Percentiles rank a stretch among this genome's conserved stretches.
Conservation (phyloP, 1,140 invertebrate genomes). For the Saccostrea echinata region DNA sequence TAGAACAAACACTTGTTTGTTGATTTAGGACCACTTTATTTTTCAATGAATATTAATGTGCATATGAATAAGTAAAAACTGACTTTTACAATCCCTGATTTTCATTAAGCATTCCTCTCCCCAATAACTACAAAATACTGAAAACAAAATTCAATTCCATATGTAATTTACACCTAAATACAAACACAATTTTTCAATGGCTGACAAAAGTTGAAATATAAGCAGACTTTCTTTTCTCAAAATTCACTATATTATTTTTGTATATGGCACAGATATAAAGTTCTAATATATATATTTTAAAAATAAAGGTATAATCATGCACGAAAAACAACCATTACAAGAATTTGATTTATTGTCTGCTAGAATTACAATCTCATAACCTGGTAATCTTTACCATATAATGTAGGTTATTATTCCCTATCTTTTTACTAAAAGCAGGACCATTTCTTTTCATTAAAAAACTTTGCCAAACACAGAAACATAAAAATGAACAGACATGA, state of each 20-base stretch:
- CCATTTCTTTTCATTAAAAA: background rate
- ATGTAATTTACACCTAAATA: background rate
- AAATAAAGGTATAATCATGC: background rate
- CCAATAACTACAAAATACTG: background rate
- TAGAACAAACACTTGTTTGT: background rate
- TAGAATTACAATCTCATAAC: background rate
- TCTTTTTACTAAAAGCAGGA: background rate
- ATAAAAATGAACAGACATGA: background rate
- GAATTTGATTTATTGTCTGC: background rate
- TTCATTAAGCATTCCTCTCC: background rate
- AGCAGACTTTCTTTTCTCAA: background rate
- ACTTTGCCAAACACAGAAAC: background rate
- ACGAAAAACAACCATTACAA: background rate
- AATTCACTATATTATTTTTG: background rate
- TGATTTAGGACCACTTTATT: background rate
- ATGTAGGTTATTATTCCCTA: background rate
- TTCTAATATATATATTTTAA: background rate
- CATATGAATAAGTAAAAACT: background rate
- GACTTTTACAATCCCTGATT: background rate
- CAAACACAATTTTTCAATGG: background rate
- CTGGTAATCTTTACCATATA: background rate
- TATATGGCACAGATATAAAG: background rate
- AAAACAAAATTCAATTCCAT: background rate
- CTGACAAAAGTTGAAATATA: background rate
- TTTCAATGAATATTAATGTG: background rate